Percentiles rank a stretch among this genome's conserved stretches.
Evolutionary conservation across 1,140 invertebrate genomes (phyloP).

Genomic region (Argopecten irradians): DNA sequence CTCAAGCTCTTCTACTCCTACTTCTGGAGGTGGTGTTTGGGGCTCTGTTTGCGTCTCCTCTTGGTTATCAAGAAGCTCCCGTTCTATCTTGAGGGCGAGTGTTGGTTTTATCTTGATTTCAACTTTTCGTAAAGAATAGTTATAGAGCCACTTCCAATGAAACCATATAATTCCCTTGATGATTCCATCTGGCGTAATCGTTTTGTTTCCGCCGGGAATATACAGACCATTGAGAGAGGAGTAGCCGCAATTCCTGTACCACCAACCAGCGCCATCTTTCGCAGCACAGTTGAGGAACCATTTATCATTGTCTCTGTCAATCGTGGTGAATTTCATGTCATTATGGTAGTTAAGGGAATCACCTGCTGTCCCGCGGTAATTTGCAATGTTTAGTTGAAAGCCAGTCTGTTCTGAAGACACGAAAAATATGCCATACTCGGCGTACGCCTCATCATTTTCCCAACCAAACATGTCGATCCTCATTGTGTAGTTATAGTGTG

Average conservation of each 20-base stretch:
- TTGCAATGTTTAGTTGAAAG: conserved; percentile 93
- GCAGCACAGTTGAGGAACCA: conserved; percentile 83
- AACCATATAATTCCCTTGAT: conserved; percentile 81
- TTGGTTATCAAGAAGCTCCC: conserved; percentile 27
- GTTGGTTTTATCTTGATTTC: conserved; percentile 77
- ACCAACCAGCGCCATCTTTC: conserved; percentile 80
- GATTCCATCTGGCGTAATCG: conserved; percentile 62
- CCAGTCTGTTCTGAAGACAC: conserved; percentile 82
- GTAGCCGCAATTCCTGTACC: conserved; percentile 82
- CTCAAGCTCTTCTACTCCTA: not conserved
- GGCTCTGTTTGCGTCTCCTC: not conserved
- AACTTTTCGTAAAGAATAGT: conserved; percentile 77
- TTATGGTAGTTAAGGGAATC: conserved; percentile 81
- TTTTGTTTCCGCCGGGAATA: conserved; percentile 63
- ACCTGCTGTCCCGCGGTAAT: conserved; percentile 90
- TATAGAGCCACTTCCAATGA: conserved; percentile 78
- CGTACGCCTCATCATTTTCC: conserved; percentile 86
- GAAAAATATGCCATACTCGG: conserved; percentile 58
- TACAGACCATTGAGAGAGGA: conserved; percentile 82
- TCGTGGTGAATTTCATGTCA: conserved; percentile 81
- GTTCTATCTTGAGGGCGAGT: conserved; percentile 51
- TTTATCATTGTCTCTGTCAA: conserved; percentile 80
- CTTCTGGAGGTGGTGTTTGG: not conserved
- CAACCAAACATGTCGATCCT: conserved; percentile 95
- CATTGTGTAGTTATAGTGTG: conserved; percentile 86